A percentile compares a stretch with the other conserved stretches of the same genome.
These are phyloP conservation scores for Aquatica leii DNA, from an alignment of 2,888 invertebrate species.

Conservation along the genomic window DNA sequence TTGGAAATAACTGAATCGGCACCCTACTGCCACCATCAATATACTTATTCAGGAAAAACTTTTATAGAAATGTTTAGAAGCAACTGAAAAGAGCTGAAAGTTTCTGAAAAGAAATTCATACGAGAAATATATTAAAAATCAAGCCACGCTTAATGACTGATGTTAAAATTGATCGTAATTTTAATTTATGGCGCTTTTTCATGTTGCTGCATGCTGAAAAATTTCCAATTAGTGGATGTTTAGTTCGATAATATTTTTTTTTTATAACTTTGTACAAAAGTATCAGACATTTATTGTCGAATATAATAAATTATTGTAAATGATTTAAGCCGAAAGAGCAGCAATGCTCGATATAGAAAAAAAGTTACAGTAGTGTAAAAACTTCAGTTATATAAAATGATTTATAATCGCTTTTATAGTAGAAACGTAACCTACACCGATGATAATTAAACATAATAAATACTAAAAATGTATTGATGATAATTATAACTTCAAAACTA, in stretches of 20 bases:
- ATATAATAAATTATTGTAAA: constrained; percentile 7
- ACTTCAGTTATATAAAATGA: neutral
- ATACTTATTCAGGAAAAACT: constrained; percentile 13
- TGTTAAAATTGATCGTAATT: constrained; percentile 10
- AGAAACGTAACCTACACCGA: too few species aligned
- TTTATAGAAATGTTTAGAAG: neutral
- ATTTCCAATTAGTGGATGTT: constrained; percentile 13
- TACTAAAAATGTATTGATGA: too few species aligned
- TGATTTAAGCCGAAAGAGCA: constrained; percentile 8
- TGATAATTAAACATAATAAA: too few species aligned
- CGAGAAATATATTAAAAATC: constrained; percentile 10
- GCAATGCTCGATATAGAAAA: neutral
- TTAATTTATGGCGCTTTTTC: constrained; percentile 11
- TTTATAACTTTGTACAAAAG: constrained; percentile 11
- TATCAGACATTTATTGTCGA: constrained; percentile 13
- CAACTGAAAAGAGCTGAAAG: neutral
- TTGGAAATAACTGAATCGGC: constrained; percentile 32
- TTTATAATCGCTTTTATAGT: too few species aligned
- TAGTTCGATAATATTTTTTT: constrained; percentile 8
- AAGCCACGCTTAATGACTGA: neutral
- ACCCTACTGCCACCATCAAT: constrained; percentile 13
- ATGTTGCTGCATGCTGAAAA: constrained; percentile 8
- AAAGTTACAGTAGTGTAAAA: neutral
- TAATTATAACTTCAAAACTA: too few species aligned
- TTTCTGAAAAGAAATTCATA: neutral